A percentile compares a stretch with the other conserved stretches of the same genome.
These are phyloP conservation scores for Coenobita brevimanus DNA, from an alignment of 1,140 invertebrate genomes.

Conservation along the genomic window DNA sequence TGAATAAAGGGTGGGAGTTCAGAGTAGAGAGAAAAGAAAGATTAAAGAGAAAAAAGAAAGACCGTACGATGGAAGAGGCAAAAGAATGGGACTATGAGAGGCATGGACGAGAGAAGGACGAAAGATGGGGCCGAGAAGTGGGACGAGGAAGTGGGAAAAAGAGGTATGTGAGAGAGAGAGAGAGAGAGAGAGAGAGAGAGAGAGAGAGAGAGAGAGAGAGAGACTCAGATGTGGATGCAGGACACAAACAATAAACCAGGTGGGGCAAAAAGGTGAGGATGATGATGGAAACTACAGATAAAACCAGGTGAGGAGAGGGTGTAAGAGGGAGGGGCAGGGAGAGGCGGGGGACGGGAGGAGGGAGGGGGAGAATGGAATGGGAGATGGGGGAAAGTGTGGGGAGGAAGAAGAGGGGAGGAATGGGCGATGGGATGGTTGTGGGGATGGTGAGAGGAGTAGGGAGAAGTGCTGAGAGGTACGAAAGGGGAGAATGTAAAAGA, in stretches of 20 bases:
- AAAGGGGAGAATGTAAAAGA: no score
- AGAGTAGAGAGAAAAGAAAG: slow-evolving; percentile 1
- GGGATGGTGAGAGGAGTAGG: background rate
- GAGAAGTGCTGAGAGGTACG: background rate
- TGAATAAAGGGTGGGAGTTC: background rate
- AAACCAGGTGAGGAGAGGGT: background rate
- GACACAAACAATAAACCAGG: no score
- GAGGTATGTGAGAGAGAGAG: background rate
- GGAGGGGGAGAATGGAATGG: background rate
- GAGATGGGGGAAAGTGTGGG: background rate
- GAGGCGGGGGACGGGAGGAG: background rate
- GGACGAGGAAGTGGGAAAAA: background rate
- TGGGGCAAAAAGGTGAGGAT: background rate
- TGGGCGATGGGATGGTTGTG: background rate
- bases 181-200: background rate
- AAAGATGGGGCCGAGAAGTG: background rate
- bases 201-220: no score
- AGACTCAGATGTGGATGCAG: no score
- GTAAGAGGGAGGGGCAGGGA: background rate
- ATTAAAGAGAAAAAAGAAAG: background rate
- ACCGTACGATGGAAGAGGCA: background rate
- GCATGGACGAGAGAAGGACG: background rate
- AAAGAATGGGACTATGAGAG: background rate
- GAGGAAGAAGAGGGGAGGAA: background rate
- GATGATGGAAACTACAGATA: background rate